Base-by-base conservation (phyloP, 2,797 vertebrate genomes). In the Chelon labrosus region DNA sequence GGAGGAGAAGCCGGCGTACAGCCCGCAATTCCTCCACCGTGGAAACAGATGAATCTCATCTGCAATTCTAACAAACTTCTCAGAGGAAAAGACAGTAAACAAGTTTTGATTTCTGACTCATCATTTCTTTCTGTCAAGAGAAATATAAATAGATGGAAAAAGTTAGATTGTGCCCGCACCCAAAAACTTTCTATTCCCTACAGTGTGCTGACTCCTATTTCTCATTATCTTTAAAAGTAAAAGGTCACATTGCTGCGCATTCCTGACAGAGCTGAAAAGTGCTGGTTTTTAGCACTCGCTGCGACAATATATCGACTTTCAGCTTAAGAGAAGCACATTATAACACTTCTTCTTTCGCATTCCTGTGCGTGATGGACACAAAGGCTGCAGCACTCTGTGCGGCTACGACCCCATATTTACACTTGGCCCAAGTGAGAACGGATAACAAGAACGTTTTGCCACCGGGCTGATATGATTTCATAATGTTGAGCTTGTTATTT, bases 141-240 rank as follows among this genome's bases (percentile, higher is more conserved):
- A 67, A 70, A 53, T 47, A 62, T 31, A 66, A 80, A 62, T 39
- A 72, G 41, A 69, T 11, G 17, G 19, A 58, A 12, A n/a, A 54
- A 39, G 42, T 47, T 0, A 14, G 9, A 7, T 17, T 25, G 1
- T 0, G 2, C 37, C 58, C 16, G 13, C 6, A 4, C 27, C 39
- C 35, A 14, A 57, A 67, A 65, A 38, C 22, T 47, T 25, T 25
- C 46, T 12, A 9, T 52, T 49, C 13, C 1, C n/a, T 14, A n/a
- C 0, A 0, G 25, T 17, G 5, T 19, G 57, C 60, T 63, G 62
- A 78, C 70, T 68, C 39, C 19, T 63, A 35, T 57, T 72, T 50
- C 54, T 80, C 66, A 67, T 83, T 76, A 84, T 78, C 64, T 58
- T 20, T 27, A 7, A 49, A 64, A 42, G 50, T 49, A 71, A 77